These are phyloP conservation scores for Andrena trimmerana DNA, from an alignment of 2,888 invertebrate genomes.

Conservation along the genomic window DNA sequence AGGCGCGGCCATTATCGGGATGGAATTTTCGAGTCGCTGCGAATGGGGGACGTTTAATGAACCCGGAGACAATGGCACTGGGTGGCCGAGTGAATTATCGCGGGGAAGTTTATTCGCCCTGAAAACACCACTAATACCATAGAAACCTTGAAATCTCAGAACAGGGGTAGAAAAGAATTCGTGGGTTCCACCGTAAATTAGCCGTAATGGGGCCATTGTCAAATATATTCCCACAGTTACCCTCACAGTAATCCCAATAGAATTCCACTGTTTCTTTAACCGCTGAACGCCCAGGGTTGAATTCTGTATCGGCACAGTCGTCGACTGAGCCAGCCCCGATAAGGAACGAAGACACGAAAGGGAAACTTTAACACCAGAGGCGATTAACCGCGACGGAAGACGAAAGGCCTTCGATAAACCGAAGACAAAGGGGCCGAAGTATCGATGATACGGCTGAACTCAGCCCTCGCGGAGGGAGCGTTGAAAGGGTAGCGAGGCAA, in stretches of 20 bases:
- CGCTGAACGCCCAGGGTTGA: too few relatives aligned
- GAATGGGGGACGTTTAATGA: conserved; percentile 27
- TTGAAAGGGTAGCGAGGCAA: conserved; percentile 16
- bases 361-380: neutral
- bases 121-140: too few relatives aligned
- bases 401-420: conserved; percentile 4
- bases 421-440: conserved; percentile 9
- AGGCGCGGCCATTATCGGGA: conserved; percentile 32
- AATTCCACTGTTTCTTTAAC: too few relatives aligned
- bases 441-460: conserved; percentile 23
- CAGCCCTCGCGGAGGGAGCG: neutral
- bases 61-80: conserved; percentile 14
- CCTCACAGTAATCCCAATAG: too few relatives aligned
- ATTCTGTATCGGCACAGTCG: too few relatives aligned
- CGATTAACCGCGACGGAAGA: neutral
- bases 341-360: too few relatives aligned
- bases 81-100: neutral
- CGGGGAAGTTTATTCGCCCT: conserved; percentile 5
- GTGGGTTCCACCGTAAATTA: too few relatives aligned
- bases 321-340: too few relatives aligned
- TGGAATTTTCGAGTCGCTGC: conserved; percentile 42
- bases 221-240: too few relatives aligned
- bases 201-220: too few relatives aligned
- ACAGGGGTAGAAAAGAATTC: too few relatives aligned
- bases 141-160: too few relatives aligned